Percentiles rank a stretch among this genome's conserved stretches.
These are phyloP conservation scores for Nomada ruficornis DNA, from an alignment of 2,888 invertebrate genomes.

Conservation along the genomic window DNA sequence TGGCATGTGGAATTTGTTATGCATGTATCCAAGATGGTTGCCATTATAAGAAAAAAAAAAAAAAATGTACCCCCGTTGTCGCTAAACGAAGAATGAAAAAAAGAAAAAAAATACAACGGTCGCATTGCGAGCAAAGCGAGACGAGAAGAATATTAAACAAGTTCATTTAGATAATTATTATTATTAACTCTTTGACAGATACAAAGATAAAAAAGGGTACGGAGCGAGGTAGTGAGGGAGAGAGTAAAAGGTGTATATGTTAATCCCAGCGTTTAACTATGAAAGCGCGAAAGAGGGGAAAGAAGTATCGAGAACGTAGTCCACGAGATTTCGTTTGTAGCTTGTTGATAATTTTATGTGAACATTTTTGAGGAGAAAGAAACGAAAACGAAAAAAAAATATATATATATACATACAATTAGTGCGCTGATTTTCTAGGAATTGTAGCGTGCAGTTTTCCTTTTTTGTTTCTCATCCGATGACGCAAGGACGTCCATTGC, in stretches of 20 bases:
- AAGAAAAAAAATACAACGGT: constrained; percentile 45
- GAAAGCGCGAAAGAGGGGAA: constrained; percentile 19
- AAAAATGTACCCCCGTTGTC: constrained; percentile 77
- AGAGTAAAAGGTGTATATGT: constrained; percentile 72
- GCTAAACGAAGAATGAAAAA: constrained; percentile 59
- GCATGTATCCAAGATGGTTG: constrained; percentile 83
- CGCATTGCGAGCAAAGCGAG: constrained; percentile 59
- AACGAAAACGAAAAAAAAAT: constrained; percentile 35
- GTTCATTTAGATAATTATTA: constrained; percentile 81
- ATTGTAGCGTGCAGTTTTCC: constrained; percentile 66
- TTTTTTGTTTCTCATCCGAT: constrained; percentile 61
- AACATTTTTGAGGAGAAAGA: constrained; percentile 53
- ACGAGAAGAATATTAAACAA: constrained; percentile 68
- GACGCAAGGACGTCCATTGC: constrained; percentile 45
- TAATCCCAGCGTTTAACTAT: constrained; percentile 66
- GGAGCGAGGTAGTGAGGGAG: constrained; percentile 47
- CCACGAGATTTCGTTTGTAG: constrained; percentile 71
- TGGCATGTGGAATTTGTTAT: constrained; percentile 85
- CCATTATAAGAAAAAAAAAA: constrained; percentile 70
- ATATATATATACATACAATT: constrained; percentile 49
- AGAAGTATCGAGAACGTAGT: constrained; percentile 60
- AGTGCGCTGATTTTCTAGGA: constrained; percentile 70
- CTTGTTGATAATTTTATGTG: constrained; percentile 72
- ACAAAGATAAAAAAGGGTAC: constrained; percentile 63
- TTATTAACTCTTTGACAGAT: constrained; percentile 73